Evolutionary conservation across 1,140 invertebrate species (phyloP).

Genomic region (Eupristina koningsbergeri): DNA sequence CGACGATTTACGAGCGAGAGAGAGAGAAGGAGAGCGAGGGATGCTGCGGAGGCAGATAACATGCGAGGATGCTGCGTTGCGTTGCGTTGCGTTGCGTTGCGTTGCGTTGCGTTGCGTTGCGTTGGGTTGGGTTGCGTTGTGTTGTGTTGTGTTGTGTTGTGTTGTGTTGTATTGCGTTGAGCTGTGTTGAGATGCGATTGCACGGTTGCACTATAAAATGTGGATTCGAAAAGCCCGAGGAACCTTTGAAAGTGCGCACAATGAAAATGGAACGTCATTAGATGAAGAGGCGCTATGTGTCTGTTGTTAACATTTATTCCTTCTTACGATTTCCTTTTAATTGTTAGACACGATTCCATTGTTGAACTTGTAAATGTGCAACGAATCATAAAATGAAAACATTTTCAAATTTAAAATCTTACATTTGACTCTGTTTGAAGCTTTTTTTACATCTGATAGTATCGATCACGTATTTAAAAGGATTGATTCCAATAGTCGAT

Average conservation of each 20-base stretch:
- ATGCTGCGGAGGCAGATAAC: neutral
- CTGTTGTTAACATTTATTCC: neutral
- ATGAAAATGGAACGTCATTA: slow-evolving; percentile 21
- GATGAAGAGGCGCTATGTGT: neutral
- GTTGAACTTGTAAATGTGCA: neutral
- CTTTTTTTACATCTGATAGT: neutral
- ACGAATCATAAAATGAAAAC: neutral
- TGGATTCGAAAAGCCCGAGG: slow-evolving; percentile 4
- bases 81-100: too few relatives aligned
- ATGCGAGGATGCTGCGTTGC: too few relatives aligned
- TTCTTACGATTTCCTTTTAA: neutral
- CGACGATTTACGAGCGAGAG: slow-evolving; percentile 60
- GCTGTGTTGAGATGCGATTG: slow-evolving; percentile 6
- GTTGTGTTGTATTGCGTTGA: too few relatives aligned
- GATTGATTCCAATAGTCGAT: too few relatives aligned
- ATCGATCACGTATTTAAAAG: too few relatives aligned
- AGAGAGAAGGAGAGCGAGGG: too few relatives aligned
- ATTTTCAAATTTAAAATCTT: neutral
- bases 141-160: too few relatives aligned
- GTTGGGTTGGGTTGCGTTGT: too few relatives aligned
- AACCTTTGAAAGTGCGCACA: neutral
- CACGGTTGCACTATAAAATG: slow-evolving; percentile 20
- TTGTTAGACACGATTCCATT: neutral
- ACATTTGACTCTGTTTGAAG: neutral
- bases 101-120: too few relatives aligned